These are phyloP conservation scores for Ennomos fuscantarius DNA, from an alignment of 2,888 invertebrate species.

Conservation along the genomic window DNA sequence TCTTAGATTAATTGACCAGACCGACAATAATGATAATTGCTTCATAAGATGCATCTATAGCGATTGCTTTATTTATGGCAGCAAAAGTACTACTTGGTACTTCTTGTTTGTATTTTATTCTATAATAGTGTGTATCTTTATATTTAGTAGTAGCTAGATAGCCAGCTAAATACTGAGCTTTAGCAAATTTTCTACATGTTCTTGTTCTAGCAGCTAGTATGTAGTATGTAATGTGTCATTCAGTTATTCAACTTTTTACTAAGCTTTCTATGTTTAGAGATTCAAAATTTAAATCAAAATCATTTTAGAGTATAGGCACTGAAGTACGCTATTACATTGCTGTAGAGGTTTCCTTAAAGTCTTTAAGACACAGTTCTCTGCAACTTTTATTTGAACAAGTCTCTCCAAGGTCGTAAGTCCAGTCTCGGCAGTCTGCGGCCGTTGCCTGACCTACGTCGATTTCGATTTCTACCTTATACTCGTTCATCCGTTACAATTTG, in stretches of 20 bases:
- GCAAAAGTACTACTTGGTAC: too few relatives aligned
- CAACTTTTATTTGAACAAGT: conserved; percentile 16
- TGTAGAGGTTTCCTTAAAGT: neutral
- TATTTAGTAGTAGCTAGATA: too few relatives aligned
- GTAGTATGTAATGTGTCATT: too few relatives aligned
- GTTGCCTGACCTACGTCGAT: conserved; percentile 53
- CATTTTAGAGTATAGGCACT: neutral
- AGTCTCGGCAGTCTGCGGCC: conserved; percentile 12
- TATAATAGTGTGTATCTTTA: too few relatives aligned
- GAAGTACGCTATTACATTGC: too few relatives aligned
- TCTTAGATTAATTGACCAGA: conserved; percentile 26
- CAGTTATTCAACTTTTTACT: too few relatives aligned
- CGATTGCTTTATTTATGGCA: too few relatives aligned
- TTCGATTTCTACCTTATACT: conserved; percentile 55
- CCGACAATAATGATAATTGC: conserved; percentile 1
- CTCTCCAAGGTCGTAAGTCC: conserved; percentile 27
- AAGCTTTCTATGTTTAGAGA: too few relatives aligned
- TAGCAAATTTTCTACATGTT: too few relatives aligned
- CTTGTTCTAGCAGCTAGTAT: too few relatives aligned
- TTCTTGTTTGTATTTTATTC: too few relatives aligned
- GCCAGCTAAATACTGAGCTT: too few relatives aligned
- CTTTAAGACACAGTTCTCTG: conserved; percentile 1
- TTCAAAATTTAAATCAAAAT: neutral
- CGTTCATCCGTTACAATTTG: conserved; percentile 28
- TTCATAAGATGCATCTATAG: neutral